Base-by-base conservation (phyloP, 2,113 vertebrate species). In the Microtus richardsoni region DNA sequence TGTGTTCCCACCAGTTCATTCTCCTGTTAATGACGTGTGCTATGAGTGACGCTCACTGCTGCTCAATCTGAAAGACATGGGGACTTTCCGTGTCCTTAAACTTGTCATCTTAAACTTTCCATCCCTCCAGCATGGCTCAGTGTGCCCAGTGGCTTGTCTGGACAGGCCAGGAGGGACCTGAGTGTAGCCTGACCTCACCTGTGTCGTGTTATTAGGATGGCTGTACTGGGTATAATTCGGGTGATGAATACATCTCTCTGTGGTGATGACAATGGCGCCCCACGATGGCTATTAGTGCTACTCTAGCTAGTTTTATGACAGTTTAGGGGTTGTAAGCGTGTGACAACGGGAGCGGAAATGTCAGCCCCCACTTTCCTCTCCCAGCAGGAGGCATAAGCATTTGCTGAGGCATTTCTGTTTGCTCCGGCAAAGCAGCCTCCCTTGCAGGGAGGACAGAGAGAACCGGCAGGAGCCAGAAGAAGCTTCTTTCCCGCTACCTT, bases 381-480 rank as follows among this genome's bases (percentile, higher is more conserved):
- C 3, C 16, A 52, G 68, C 36, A 7, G 19, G 36, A 62, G 17
- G 62, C 68, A 54, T 17, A 47, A 68, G 52, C 28, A 19, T 66
- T 36, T 85, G 26, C 10, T 13, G 22, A 91, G 21, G 54, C 33
- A 2, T 0, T 49, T 71, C n/a, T 60, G n/a, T 2, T 12, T 33
- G 62, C 30, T 44, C 39, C 94, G 66, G 36, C 49, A 26, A 19
- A 54, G 13, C 5, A 3, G 73, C 11, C 14, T 49, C 17, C 60
- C 58, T 68, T 14, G 60, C 58, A 16, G 60, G 84, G 62, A 73
- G 88, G 73, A 83, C 88, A 94, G 70, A 97, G 96, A 96, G 86
- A 94, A 78, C 13, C 95, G 22, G n/a, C 92, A 96, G 97, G 95
- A 91, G 85, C 54, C 68, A 58, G 73, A 36, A 58, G 22, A 41